Percentiles rank a stretch among this genome's conserved stretches.
phyloP scores from a whole-genome alignment of 2,797 vertebrate species.

The Chelonia mydas region DNA sequence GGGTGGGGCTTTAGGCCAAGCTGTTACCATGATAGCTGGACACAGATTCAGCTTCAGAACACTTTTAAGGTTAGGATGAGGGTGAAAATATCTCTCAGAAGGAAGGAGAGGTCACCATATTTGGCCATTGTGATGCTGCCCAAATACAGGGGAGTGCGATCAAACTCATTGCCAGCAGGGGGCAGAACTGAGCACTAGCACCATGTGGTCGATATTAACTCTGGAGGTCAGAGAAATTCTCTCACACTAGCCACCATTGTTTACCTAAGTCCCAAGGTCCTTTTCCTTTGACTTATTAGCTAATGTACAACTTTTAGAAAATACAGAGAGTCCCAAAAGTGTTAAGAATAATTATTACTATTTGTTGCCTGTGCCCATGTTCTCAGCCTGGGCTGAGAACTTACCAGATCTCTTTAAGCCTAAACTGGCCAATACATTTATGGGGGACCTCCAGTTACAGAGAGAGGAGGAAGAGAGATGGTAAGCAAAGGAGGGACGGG shows the following conservation, averaged over 20 bases:
- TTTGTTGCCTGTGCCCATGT: accelerated
- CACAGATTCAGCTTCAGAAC: background rate
- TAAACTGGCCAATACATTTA: background rate
- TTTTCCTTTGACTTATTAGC: background rate
- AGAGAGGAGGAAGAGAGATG: constrained; percentile 27
- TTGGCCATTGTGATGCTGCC: background rate
- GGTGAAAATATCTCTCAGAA: background rate
- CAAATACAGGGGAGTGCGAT: background rate
- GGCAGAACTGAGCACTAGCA: background rate
- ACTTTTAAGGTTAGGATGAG: accelerated
- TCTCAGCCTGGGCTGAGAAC: background rate
- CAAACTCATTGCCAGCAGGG: background rate
- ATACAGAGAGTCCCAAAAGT: background rate
- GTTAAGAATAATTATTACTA: background rate
- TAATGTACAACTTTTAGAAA: background rate
- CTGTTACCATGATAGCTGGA: background rate
- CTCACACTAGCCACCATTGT: background rate
- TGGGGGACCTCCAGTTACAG: background rate
- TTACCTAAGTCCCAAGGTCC: background rate
- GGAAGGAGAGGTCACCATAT: background rate
- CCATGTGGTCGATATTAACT: accelerated
- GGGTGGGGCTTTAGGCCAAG: background rate
- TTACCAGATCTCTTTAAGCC: background rate
- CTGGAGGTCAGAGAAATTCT: background rate
- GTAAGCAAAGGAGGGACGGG: constrained; percentile 33